phyloP scores from a whole-genome alignment of 2,888 invertebrate species.

The Sclerodermus sp. region DNA sequence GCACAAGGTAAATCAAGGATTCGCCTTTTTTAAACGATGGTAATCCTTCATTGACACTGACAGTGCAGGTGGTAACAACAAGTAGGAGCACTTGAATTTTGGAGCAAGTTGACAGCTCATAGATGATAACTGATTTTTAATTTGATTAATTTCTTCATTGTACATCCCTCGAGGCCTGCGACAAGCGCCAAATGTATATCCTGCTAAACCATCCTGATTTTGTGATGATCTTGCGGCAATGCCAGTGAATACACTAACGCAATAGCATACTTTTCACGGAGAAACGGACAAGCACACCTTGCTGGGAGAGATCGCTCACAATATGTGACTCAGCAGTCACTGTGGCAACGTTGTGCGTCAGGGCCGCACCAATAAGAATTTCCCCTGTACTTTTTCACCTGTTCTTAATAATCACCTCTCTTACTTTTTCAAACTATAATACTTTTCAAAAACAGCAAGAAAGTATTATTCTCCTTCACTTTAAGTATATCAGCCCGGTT shows the following conservation, averaged over 20 bases:
- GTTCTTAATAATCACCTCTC: no score
- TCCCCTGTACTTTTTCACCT: neutral
- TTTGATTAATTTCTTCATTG: conserved; percentile 5
- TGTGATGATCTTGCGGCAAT: conserved; percentile 2
- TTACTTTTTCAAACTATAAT: no score
- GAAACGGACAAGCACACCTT: conserved; percentile 33
- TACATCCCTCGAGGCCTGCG: conserved; percentile 20
- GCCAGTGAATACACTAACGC: conserved; percentile 11
- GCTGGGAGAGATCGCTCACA: conserved; percentile 35
- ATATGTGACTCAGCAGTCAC: conserved; percentile 46
- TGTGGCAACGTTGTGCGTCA: conserved; percentile 33
- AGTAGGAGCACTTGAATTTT: neutral
- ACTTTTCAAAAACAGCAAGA: no score
- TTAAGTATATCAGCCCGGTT: no score
- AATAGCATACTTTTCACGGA: conserved; percentile 19
- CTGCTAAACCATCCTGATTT: conserved; percentile 18
- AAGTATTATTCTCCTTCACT: no score
- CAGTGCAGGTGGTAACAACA: conserved; percentile 12
- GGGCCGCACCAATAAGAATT: conserved; percentile 26
- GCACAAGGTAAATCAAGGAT: conserved; percentile 13
- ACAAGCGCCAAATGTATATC: conserved; percentile 11
- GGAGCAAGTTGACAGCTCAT: conserved; percentile 23
- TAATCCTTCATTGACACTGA: conserved; percentile 18
- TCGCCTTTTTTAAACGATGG: conserved; percentile 6
- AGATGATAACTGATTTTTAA: conserved; percentile 12